These are phyloP conservation scores for Macrostomum lignano DNA, from an alignment of 1,140 invertebrate genomes.

Conservation along the genomic window DNA sequence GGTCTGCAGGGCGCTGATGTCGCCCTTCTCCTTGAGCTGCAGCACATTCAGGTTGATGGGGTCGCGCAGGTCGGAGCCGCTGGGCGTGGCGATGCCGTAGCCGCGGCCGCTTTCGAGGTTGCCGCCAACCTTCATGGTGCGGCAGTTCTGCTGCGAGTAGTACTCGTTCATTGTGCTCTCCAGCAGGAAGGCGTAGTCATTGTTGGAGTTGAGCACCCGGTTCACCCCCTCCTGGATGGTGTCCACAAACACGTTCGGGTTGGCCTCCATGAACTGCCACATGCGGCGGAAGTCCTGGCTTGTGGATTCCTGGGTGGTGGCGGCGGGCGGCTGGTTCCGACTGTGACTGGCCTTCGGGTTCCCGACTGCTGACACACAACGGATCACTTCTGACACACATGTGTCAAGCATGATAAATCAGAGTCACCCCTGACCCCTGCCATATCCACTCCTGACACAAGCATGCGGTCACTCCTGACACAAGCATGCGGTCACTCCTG, in stretches of 20 bases:
- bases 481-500: no score
- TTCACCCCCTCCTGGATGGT: conserved; percentile 13
- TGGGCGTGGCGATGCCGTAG: conserved; percentile 64
- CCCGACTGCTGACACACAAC: no score
- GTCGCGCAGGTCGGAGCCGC: conserved; percentile 44
- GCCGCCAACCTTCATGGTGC: conserved; percentile 59
- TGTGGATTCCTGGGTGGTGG: conserved; percentile 7
- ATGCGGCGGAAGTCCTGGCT: conserved; percentile 33
- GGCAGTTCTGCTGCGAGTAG: conserved; percentile 36
- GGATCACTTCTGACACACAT: no score
- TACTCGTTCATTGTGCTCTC: conserved; percentile 24
- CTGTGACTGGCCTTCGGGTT: no score
- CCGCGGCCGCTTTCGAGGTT: conserved; percentile 59
- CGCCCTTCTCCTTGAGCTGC: conserved; percentile 19
- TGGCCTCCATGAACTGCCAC: conserved; percentile 61
- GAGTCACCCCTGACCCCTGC: no score
- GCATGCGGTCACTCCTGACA: no score
- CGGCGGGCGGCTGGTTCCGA: no score
- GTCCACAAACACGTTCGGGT: conserved; percentile 20
- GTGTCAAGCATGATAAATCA: no score
- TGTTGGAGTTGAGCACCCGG: conserved; percentile 31
- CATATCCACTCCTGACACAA: no score
- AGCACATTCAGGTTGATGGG: conserved; percentile 21
- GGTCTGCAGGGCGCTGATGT: conserved; percentile 15
- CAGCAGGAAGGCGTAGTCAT: conserved; percentile 20